These are phyloP conservation scores for Geophilus truncorum DNA, from an alignment of 2,888 invertebrate genomes.

Conservation along the genomic window DNA sequence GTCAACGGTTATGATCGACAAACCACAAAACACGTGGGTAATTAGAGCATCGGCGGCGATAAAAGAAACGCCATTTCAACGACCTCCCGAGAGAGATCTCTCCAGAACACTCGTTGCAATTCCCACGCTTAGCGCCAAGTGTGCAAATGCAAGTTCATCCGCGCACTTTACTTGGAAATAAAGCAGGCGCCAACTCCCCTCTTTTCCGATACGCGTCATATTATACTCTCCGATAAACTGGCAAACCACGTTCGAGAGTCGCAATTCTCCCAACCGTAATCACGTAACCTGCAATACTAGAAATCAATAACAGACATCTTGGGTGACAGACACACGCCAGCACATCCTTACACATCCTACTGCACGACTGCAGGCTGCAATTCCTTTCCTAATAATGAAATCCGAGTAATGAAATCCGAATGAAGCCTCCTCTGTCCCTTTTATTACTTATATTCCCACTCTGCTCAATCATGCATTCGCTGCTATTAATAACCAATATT, in stretches of 20 bases:
- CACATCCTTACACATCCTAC: neutral
- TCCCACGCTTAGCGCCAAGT: neutral
- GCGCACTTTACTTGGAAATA: neutral
- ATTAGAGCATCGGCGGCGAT: neutral
- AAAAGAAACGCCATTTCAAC: neutral
- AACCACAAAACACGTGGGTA: neutral
- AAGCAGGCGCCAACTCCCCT: neutral
- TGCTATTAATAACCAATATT: neutral
- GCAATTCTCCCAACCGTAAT: neutral
- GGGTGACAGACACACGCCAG: neutral
- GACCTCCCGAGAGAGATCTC: neutral
- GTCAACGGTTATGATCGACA: neutral
- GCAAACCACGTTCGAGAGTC: neutral
- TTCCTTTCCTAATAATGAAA: neutral
- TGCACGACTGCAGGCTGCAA: neutral
- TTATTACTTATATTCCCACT: neutral
- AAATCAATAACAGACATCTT: neutral
- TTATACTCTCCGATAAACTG: neutral
- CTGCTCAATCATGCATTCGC: neutral
- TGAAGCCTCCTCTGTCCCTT: neutral
- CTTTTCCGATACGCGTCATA: neutral
- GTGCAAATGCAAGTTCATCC: neutral
- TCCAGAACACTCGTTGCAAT: neutral
- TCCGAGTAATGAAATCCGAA: neutral
- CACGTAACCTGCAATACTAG: neutral